Evolutionary conservation across 2,113 vertebrate species (phyloP).

Genomic region (Serinus canaria): DNA sequence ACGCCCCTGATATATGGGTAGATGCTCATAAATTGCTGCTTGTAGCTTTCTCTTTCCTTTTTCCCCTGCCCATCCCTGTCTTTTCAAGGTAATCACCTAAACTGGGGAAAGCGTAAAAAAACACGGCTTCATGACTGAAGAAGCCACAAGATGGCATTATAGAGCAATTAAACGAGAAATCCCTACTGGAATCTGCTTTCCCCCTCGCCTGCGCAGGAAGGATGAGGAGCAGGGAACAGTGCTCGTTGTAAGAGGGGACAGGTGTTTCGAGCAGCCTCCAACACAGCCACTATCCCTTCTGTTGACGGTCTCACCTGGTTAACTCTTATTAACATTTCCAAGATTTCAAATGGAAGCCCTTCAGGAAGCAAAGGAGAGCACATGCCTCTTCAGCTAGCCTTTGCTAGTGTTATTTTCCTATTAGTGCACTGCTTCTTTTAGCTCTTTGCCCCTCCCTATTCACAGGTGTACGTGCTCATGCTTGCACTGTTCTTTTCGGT

Average conservation of each 20-base stretch:
- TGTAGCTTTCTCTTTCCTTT: not conserved
- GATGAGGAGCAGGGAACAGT: not conserved
- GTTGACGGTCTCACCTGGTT: slow-evolving; percentile 54
- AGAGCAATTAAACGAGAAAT: slow-evolving; percentile 57
- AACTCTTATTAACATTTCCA: slow-evolving; percentile 57
- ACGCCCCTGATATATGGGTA: too few relatives aligned
- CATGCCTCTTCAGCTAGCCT: not conserved
- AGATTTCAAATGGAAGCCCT: slow-evolving; percentile 23
- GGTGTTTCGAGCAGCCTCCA: slow-evolving; percentile 29
- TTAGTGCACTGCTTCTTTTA: fast-evolving
- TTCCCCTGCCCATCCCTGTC: fast-evolving
- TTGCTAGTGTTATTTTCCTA: not conserved
- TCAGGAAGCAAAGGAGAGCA: not conserved
- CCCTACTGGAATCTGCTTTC: not conserved
- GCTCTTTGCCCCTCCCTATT: fast-evolving
- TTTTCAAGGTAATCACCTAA: not conserved
- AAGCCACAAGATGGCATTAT: slow-evolving; percentile 69
- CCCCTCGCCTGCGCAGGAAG: not conserved
- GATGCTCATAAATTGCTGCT: not conserved
- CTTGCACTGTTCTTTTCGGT: not conserved
- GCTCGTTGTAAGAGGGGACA: not conserved
- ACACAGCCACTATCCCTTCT: slow-evolving; percentile 32
- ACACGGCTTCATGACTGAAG: not conserved
- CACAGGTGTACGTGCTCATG: not conserved
- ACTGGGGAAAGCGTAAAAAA: not conserved